Conservation (phyloP, 2,113 vertebrate genomes). For the Chloroceryle aenea region DNA sequence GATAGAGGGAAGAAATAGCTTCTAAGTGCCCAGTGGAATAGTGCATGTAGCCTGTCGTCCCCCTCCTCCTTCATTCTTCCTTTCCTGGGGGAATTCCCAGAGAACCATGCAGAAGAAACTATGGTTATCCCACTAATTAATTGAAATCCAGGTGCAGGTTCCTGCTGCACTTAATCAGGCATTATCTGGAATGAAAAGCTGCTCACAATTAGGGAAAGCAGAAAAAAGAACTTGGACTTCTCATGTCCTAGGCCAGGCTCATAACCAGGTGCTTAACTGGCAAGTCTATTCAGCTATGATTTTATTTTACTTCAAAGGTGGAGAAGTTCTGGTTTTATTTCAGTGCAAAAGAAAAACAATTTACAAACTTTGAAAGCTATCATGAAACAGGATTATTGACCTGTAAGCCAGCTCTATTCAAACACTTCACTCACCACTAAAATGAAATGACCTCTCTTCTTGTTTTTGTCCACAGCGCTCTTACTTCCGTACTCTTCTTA, state of each 20-base stretch:
- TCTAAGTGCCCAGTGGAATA: not conserved
- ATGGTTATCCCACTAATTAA: not conserved
- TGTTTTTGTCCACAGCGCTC: constrained; percentile 85
- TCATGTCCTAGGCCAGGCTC: not conserved
- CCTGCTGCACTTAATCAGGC: not conserved
- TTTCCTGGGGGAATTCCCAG: not conserved
- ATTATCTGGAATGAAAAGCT: not conserved
- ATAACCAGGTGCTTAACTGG: not conserved
- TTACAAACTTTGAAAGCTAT: not conserved
- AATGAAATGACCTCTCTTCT: constrained; percentile 3
- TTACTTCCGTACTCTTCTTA: constrained; percentile 91
- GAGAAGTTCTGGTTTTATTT: not conserved
- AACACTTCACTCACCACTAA: not conserved
- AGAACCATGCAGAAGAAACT: not conserved
- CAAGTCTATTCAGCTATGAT: not conserved
- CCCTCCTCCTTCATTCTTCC: not conserved
- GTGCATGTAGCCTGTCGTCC: not conserved
- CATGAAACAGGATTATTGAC: not conserved
- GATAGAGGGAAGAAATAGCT: not conserved
- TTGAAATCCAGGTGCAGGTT: not conserved
- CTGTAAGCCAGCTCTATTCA: not conserved
- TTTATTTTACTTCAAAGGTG: not conserved
- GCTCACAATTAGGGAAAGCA: not conserved
- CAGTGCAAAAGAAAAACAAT: not conserved
- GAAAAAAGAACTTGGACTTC: not conserved